Evolutionary conservation across 2,888 invertebrate genomes (phyloP), one percentile per base, ranked within the genome.

Genomic region (Heterodera filipjevi): DNA sequence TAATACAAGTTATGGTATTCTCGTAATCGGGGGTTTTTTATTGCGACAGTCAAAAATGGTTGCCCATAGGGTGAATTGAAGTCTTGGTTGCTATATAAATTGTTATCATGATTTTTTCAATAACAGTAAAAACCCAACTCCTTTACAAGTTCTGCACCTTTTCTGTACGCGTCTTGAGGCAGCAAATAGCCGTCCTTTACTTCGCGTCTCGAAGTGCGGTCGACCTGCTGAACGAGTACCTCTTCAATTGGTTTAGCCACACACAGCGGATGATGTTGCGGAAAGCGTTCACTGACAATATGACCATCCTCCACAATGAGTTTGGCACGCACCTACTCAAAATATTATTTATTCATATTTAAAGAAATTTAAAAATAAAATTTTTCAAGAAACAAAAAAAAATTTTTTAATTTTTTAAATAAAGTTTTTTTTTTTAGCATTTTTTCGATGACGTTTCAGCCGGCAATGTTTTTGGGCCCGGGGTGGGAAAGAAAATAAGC

Each of bases 161-260:
- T 79, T 84, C 81, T 80, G 68, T 82, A 83, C 3, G 82, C 82
- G 14, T 83, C 82, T 64, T 78, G 77, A 10, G 82, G 82, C 73
- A 77, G 53, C n/a, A 82, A 70, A 53, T 49, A 46, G 5, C 82
- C 82, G 27, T 82, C 83, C 70, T 80, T 83, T 39, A 82, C 83
- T 39, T 84, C 81, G 30, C 83, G 75, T 30, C 82, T 19, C 19
- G 82, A 82, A 19, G 77, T 76, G n/a, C 82, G 72, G 68, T 82
- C 82, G 30, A 82, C 72, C 68, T 82, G 82, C 78, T 82, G 82
- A 14, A 82, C 77, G 39, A 80, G 39, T 30, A 82, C 72, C 46
- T 82, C 76, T 53, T 82, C 82, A 14, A 68, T 19, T 8, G 68
- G 59, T 46, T 80, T 82, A 2, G 82, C 49, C 72, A 44, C 59